A percentile compares a stretch with the other conserved stretches of the same genome.
Evolutionary conservation across 2,113 vertebrate species (phyloP).

Genomic region (Spilogale gracilis): DNA sequence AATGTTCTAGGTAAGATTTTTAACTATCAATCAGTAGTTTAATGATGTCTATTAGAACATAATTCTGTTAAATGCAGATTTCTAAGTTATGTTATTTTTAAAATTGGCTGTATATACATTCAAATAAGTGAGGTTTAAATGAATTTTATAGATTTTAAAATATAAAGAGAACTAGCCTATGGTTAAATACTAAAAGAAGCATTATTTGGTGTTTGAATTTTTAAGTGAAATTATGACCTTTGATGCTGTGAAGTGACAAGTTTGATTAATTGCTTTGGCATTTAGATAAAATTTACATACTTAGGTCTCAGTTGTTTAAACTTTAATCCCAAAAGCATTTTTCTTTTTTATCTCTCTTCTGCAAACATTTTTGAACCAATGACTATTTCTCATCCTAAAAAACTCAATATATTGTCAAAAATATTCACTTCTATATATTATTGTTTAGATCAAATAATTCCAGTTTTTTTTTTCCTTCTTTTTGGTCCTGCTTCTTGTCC

Average conservation of each 20-base stretch:
- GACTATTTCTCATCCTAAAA: constrained; percentile 45
- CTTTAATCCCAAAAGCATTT: constrained; percentile 50
- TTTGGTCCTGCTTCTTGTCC: constrained; percentile 55
- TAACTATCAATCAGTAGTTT: constrained; percentile 16
- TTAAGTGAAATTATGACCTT: constrained; percentile 42
- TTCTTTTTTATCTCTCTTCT: not conserved
- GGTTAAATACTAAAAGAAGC: constrained; percentile 47
- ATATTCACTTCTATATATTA: constrained; percentile 48
- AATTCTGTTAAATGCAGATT: constrained; percentile 48
- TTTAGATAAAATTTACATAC: constrained; percentile 1
- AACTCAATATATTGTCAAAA: not conserved
- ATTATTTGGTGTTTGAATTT: constrained; percentile 50
- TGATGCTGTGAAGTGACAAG: constrained; percentile 21
- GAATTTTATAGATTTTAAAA: constrained; percentile 51
- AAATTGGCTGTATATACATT: not conserved
- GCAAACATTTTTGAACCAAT: constrained; percentile 54
- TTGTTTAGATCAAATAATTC: constrained; percentile 63
- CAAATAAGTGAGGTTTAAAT: constrained; percentile 41
- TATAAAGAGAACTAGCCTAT: not conserved
- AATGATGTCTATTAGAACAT: constrained; percentile 1
- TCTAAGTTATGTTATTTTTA: constrained; percentile 55
- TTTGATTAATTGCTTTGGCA: constrained; percentile 42
- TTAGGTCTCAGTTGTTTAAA: constrained; percentile 34
- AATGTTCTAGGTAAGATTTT: constrained; percentile 92
- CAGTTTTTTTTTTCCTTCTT: constrained; percentile 41